Percentiles rank a stretch among this genome's conserved stretches.
phyloP scores from a whole-genome alignment of 2,888 invertebrate genomes.

The Drosophila mulleri region DNA sequence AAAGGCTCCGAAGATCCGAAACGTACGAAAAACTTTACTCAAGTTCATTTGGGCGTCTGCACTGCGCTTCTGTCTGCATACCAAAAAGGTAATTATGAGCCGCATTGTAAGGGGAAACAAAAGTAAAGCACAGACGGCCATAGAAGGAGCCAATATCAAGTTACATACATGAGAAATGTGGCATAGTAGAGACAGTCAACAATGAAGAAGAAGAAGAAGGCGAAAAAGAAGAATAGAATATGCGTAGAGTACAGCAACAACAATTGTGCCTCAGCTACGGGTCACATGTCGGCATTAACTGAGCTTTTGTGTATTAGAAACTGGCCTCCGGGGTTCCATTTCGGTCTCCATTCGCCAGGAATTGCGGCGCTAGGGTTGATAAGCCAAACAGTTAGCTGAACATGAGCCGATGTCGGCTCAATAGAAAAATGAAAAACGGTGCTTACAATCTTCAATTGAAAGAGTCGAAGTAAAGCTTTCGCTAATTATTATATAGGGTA shows the following conservation, averaged over 20 bases:
- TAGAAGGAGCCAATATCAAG: slow-evolving; percentile 68
- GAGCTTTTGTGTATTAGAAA: slow-evolving; percentile 65
- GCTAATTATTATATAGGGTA: no score
- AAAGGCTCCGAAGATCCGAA: slow-evolving; percentile 23
- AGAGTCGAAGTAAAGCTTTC: not conserved
- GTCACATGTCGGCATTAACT: slow-evolving; percentile 49
- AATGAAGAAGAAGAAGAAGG: slow-evolving; percentile 25
- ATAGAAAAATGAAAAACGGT: no score
- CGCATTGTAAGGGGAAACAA: slow-evolving; percentile 73
- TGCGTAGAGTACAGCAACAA: slow-evolving; percentile 20
- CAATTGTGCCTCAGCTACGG: slow-evolving; percentile 41
- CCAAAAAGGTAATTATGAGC: slow-evolving; percentile 80
- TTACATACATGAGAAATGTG: slow-evolving; percentile 71
- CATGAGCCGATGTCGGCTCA: not conserved
- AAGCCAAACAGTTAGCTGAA: slow-evolving; percentile 7
- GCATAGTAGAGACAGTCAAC: slow-evolving; percentile 56
- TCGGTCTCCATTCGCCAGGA: slow-evolving; percentile 46
- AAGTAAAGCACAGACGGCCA: slow-evolving; percentile 70
- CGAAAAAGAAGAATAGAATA: slow-evolving; percentile 29
- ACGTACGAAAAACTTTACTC: slow-evolving; percentile 55
- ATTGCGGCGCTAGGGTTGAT: slow-evolving; percentile 48
- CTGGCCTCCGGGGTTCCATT: slow-evolving; percentile 53
- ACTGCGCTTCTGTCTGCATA: slow-evolving; percentile 77
- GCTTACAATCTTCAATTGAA: not conserved
- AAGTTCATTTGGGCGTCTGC: slow-evolving; percentile 65